Base-by-base conservation (phyloP, 2,113 vertebrate species). In the Noturus placidus region DNA sequence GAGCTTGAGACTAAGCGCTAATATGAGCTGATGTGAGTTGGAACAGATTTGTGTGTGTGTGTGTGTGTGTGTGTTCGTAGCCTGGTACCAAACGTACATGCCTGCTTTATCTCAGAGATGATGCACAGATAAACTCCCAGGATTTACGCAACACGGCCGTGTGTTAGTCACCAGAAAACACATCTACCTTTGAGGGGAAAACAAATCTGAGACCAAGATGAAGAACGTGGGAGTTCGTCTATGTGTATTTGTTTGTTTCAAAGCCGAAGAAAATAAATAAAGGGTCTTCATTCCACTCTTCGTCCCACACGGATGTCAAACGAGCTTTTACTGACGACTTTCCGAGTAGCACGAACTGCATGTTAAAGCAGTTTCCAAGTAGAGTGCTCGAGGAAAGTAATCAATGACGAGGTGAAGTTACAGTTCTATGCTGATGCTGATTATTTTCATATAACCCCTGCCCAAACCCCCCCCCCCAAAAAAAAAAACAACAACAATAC, bases 21-120 rank as follows among this genome's bases (percentile, higher is more conserved):
- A 74, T 25, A 74, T 46, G 70, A 74, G 33, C 70, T 4, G 70
- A 70, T 4, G 20, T 74, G 10, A 20, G 20, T 22, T 74, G 70
- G 35, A 46, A 74, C 70, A 74, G 69, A 11, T 74, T 7, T 42
- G 69, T 72, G 69, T 72, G 69, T 72, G 72, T 76, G 72, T 76
- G 72, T 76, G 72, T 76, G 42, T 76, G 38, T 25, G 69, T 35
- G 67, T 70, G 67, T 70, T 35, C n/a, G 7, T 5, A 74, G 84
- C 56, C 54, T 85, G 84, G 70, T 77, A 77, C 35, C 33, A n/a
- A 19, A 30, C 22, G 9, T 30, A 59, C 19, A 27, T 38, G 15
- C 54, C 56, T 46, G n/a, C 54, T 85, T 61, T 85, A 77, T 85
- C 72, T 77, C 56, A 1, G 17, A 77, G 56, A 61, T 61, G 72